phyloP scores from a whole-genome alignment of 2,888 invertebrate species.

The Cloeon dipterum region DNA sequence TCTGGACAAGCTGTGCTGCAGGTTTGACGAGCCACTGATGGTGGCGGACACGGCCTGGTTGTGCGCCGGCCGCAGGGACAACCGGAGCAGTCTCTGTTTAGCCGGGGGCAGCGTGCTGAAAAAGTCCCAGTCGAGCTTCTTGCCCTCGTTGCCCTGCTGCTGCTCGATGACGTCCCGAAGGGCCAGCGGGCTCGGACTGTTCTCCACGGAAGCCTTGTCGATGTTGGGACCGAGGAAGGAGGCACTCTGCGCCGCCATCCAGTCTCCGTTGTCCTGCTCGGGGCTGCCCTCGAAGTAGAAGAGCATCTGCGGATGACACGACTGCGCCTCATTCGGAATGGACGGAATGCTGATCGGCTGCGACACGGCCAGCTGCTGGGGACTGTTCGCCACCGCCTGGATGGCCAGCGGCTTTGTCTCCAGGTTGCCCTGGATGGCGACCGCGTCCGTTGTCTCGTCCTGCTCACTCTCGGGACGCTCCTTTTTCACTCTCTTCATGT shows the following conservation, averaged over 20 bases:
- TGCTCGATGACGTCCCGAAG: conserved; percentile 6
- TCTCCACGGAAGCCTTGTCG: neutral
- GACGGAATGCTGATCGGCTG: conserved; percentile 9
- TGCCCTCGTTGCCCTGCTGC: neutral
- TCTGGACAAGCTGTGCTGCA: neutral
- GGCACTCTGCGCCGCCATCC: neutral
- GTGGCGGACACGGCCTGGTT: neutral
- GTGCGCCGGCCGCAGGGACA: conserved; percentile 5
- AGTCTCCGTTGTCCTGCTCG: neutral
- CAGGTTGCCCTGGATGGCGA: too few relatives aligned
- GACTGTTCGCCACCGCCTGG: neutral
- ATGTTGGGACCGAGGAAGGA: neutral
- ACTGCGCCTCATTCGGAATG: too few relatives aligned
- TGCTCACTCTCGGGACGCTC: conserved; percentile 16
- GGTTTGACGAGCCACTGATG: neutral
- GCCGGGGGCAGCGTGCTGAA: conserved; percentile 6
- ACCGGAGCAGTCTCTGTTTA: conserved; percentile 6
- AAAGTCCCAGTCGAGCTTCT: conserved; percentile 6
- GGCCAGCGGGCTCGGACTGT: conserved; percentile 7
- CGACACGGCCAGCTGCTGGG: conserved; percentile 3
- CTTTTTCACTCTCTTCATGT: conserved; percentile 40
- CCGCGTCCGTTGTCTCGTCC: conserved; percentile 17
- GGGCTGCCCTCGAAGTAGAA: neutral
- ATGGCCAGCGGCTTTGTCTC: neutral
- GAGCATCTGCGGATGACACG: neutral